Conservation (phyloP, 2,888 invertebrate genomes). For the Andrena flavipes region DNA sequence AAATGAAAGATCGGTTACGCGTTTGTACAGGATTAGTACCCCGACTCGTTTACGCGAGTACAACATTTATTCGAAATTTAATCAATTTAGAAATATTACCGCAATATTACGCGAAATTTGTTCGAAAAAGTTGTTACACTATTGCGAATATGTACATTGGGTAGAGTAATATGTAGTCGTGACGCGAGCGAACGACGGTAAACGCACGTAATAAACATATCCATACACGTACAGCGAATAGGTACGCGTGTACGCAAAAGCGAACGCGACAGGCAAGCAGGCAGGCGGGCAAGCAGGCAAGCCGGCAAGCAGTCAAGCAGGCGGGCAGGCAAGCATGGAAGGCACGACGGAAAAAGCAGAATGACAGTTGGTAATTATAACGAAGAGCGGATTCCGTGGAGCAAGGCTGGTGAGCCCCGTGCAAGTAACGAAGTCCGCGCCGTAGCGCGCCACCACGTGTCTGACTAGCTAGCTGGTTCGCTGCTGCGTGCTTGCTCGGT, state of each 20-base stretch:
- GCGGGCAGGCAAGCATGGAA: slow-evolving; percentile 43
- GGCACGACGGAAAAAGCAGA: slow-evolving; percentile 61
- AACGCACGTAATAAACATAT: slow-evolving; percentile 41
- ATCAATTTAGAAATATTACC: not conserved
- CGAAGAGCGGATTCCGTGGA: slow-evolving; percentile 68
- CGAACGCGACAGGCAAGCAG: slow-evolving; percentile 13
- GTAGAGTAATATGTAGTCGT: not conserved
- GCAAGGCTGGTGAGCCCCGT: slow-evolving; percentile 73
- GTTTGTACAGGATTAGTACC: not conserved
- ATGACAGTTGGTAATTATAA: slow-evolving; percentile 75
- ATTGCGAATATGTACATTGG: not conserved
- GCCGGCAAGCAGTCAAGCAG: not conserved
- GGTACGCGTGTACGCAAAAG: slow-evolving; percentile 38
- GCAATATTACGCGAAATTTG: no score
- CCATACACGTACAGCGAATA: slow-evolving; percentile 23
- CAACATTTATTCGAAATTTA: not conserved
- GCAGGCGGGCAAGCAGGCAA: not conserved
- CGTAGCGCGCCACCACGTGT: slow-evolving; percentile 76
- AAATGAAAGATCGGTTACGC: not conserved
- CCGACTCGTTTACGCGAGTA: no score
- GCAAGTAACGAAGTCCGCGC: slow-evolving; percentile 72
- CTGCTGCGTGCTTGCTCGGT: slow-evolving; percentile 51
- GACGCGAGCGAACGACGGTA: not conserved
- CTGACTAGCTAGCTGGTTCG: slow-evolving; percentile 57
- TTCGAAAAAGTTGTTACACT: not conserved